Percentiles rank a stretch among this genome's conserved stretches.
Conservation (phyloP, 1,140 invertebrate genomes). For the Drosophila erecta region DNA sequence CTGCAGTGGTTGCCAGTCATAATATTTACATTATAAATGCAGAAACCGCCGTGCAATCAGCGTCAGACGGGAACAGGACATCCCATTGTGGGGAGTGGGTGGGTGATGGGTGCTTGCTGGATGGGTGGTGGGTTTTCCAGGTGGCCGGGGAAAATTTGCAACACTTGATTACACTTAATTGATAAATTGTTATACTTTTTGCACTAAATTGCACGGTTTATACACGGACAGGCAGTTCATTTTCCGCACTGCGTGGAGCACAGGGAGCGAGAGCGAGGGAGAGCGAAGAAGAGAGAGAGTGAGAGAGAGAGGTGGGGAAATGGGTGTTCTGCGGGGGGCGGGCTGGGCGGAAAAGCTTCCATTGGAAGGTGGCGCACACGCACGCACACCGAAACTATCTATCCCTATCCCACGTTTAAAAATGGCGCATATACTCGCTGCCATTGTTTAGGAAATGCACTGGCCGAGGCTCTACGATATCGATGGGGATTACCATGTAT, state of each 20-base stretch:
- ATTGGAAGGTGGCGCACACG: constrained; percentile 78
- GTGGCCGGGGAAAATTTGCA: constrained; percentile 31
- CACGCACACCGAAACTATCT: constrained; percentile 77
- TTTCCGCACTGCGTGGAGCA: constrained; percentile 54
- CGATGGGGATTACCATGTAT: neutral
- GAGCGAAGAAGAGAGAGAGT: neutral
- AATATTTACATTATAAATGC: constrained; percentile 65
- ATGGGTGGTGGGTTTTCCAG: neutral
- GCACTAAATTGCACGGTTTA: constrained; percentile 60
- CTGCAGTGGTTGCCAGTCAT: constrained; percentile 57
- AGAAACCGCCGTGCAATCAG: constrained; percentile 49
- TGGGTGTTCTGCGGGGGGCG: neutral
- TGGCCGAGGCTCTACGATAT: constrained; percentile 44
- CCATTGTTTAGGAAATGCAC: constrained; percentile 81
- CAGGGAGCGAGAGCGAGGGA: neutral
- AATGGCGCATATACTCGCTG: constrained; percentile 80
- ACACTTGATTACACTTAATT: constrained; percentile 64
- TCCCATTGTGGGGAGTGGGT: neutral
- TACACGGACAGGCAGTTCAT: constrained; percentile 52
- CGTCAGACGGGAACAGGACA: constrained; percentile 8
- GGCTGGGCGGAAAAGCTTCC: constrained; percentile 51
- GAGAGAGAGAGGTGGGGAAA: neutral
- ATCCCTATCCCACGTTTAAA: constrained; percentile 82
- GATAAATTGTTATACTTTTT: constrained; percentile 64
- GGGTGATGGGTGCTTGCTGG: too few relatives aligned